Base-by-base conservation (phyloP, 1,140 invertebrate species). In the Hycleus phaleratus region DNA sequence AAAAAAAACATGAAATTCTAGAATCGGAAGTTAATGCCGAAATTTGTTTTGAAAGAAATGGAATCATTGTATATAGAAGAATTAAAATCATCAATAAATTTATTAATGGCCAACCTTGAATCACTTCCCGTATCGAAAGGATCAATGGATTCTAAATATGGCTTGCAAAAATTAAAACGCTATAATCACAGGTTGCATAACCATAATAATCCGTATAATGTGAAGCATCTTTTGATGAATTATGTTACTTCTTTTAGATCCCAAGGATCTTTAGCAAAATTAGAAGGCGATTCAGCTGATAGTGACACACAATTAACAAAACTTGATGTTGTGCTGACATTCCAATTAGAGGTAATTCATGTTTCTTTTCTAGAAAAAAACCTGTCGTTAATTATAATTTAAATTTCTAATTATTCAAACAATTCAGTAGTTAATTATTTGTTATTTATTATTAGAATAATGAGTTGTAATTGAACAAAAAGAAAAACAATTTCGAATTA, bases 41-140 rank as follows among this genome's bases (percentile, higher is more conserved):
- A 94, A 78, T 99, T 99, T 83, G 94, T 99, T 50, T 81, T 99
- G 49, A 99, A 99, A 84, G 97, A 99, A 79, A 99, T 99, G 97
- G 97, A 99, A 79, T 95, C 91, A 46, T 84, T 99, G 68, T 99
- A 98, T 79, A 90, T 98, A 62, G 97, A 99, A 80, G 97, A 99
- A 77, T 79, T 97, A 60, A 95, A 97, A 76, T 88, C 93, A 60
- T 95, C 94, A 59, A 98, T 99, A 75, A 99, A 97, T 78, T 81
- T 95, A 59, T 81, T 99, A 64, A 99, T 99, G 93, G 91, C 91
- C 49, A 99, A 99, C 82, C 80, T 99, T 72, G 97, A 99, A 81
- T 97, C 93, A 56, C 82, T 99, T 58, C 97, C 97, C 38, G 96
- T 99, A 49, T 96, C 95, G 4, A 98, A 98, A 78, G 90, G 92